phyloP scores from a whole-genome alignment of 64 coral and sea anemone genomes.

The Acropora tenuis region DNA sequence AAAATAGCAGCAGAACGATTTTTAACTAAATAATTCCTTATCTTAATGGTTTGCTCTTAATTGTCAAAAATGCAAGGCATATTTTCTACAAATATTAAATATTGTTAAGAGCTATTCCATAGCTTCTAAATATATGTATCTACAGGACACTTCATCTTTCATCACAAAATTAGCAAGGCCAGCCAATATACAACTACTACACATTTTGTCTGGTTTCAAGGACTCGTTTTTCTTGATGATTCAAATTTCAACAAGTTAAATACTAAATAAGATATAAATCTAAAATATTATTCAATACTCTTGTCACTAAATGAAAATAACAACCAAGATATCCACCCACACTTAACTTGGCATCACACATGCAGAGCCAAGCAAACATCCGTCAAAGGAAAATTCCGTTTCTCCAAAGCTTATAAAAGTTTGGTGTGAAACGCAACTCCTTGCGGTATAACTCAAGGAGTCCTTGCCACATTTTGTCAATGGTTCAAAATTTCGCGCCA shows the following conservation, averaged over 20 bases:
- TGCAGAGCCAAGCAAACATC: background rate
- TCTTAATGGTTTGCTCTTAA: background rate
- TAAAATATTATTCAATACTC: constrained; percentile 6
- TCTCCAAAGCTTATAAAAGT: too few species aligned
- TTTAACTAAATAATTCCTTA: constrained; percentile 10
- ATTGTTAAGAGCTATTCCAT: constrained; percentile 41
- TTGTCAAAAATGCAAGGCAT: background rate
- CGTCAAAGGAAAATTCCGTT: too few species aligned
- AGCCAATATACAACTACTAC: background rate
- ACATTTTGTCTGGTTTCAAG: background rate
- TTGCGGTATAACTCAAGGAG: too few species aligned
- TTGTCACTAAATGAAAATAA: background rate
- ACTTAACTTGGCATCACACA: background rate
- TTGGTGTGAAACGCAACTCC: too few species aligned
- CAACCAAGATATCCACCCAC: background rate
- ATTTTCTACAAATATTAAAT: constrained; percentile 26
- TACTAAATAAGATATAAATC: constrained; percentile 25
- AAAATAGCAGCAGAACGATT: background rate
- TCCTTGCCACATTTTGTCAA: background rate
- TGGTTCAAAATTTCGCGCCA: background rate
- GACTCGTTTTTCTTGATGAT: background rate
- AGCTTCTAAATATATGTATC: constrained; percentile 45
- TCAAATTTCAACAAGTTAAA: background rate
- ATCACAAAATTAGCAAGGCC: background rate
- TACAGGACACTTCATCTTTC: background rate